phyloP scores from a whole-genome alignment of 2,113 vertebrate species.

The Ictalurus punctatus region DNA sequence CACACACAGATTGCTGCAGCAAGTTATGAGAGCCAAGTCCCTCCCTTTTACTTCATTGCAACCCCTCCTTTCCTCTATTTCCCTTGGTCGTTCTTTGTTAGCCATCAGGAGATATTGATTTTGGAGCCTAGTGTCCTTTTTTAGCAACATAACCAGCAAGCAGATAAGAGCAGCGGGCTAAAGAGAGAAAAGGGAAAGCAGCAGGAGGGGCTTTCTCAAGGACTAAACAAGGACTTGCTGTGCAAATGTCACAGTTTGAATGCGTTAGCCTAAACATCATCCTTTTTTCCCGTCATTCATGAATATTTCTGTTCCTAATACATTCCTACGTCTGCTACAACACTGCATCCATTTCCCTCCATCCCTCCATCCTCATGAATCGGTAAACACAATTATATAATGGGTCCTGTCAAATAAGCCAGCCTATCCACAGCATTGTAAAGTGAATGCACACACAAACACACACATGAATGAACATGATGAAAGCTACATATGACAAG shows the following conservation, averaged over 20 bases:
- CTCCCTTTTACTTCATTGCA: slow-evolving; percentile 19
- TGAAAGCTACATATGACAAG: background rate
- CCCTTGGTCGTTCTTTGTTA: slow-evolving; percentile 51
- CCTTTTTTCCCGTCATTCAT: background rate
- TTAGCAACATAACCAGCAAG: slow-evolving; percentile 66
- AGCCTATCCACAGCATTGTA: slow-evolving; percentile 15
- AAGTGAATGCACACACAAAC: slow-evolving; percentile 17
- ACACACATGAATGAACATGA: background rate
- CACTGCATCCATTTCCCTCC: background rate
- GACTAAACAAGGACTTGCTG: background rate
- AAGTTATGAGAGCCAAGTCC: slow-evolving; percentile 38
- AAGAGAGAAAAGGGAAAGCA: slow-evolving; percentile 18
- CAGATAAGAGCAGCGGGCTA: slow-evolving; percentile 17
- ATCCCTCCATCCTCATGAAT: slow-evolving; percentile 28
- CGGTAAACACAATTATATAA: slow-evolving; percentile 48
- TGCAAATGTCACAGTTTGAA: background rate
- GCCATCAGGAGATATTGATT: slow-evolving; percentile 71
- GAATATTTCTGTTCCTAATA: background rate
- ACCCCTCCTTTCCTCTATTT: slow-evolving; percentile 46
- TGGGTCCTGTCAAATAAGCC: slow-evolving; percentile 35
- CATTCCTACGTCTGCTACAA: background rate
- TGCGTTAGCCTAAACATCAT: background rate
- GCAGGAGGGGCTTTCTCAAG: slow-evolving; percentile 3
- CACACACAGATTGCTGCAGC: slow-evolving; percentile 45
- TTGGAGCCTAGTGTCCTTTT: slow-evolving; percentile 68